Evolutionary conservation across 2,888 invertebrate genomes (phyloP).

Genomic region (Andricus curvator): DNA sequence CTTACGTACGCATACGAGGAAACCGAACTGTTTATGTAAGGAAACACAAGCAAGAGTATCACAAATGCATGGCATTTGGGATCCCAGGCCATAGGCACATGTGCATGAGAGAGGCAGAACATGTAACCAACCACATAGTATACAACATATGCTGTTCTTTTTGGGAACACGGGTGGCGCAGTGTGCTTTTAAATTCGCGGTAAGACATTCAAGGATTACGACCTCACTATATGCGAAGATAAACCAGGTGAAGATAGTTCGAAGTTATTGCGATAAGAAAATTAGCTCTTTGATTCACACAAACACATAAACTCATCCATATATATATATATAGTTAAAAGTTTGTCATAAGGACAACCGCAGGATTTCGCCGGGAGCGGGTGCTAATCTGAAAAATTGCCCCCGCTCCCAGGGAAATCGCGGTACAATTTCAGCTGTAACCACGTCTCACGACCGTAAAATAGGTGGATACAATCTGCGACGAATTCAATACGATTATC

Average conservation of each 20-base stretch:
- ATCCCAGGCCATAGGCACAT: not conserved
- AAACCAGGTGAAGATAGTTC: not conserved
- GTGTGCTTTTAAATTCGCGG: not conserved
- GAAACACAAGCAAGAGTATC: not conserved
- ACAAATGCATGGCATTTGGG: no score
- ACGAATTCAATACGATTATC: no score
- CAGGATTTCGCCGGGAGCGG: no score
- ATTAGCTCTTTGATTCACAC: not conserved
- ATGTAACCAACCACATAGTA: not conserved
- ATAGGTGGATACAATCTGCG: no score
- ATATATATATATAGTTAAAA: no score
- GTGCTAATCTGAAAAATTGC: no score
- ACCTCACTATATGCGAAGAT: not conserved
- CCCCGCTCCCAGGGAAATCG: no score
- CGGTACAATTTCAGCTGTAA: no score
- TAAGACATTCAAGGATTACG: not conserved
- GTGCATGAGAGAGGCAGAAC: not conserved
- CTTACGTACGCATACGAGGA: not conserved
- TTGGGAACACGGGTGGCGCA: not conserved
- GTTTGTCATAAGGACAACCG: no score
- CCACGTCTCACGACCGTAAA: no score
- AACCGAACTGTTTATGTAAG: not conserved
- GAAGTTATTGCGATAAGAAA: not conserved
- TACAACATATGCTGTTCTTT: not conserved
- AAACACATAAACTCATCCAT: no score